These are phyloP conservation scores for Metacarcinus magister DNA, from an alignment of 2,888 invertebrate genomes.

Conservation along the genomic window DNA sequence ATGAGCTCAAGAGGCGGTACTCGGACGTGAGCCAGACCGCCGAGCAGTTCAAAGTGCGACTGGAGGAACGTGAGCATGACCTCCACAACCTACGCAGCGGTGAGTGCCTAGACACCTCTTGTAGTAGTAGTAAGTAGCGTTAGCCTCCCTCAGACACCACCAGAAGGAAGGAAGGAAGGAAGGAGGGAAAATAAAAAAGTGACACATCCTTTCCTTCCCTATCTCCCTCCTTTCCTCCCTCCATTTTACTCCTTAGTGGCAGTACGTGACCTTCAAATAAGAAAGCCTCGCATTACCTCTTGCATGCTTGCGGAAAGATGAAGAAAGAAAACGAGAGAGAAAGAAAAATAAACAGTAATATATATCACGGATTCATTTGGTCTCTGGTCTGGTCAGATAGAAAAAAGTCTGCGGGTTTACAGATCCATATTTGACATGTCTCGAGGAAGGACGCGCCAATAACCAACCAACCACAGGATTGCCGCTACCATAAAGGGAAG, in stretches of 20 bases:
- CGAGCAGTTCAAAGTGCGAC: constrained; percentile 67
- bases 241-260: too few relatives aligned
- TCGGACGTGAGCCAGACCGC: constrained; percentile 66
- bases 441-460: neutral
- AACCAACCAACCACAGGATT: neutral
- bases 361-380: neutral
- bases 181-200: too few relatives aligned
- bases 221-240: too few relatives aligned
- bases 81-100: constrained; percentile 77
- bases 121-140: too few relatives aligned
- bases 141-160: too few relatives aligned
- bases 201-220: too few relatives aligned
- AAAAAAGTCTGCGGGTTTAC: neutral
- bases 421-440: neutral
- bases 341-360: neutral
- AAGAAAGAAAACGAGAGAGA: neutral
- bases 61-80: constrained; percentile 76
- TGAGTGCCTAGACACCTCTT: constrained; percentile 21
- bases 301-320: neutral
- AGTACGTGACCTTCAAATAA: neutral
- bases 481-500: neutral
- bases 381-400: neutral
- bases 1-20: constrained; percentile 78
- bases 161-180: too few relatives aligned
- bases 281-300: neutral